phyloP scores from a whole-genome alignment of 53 echinoderm and acorn worm species.

The Temnopleurus reevesii region DNA sequence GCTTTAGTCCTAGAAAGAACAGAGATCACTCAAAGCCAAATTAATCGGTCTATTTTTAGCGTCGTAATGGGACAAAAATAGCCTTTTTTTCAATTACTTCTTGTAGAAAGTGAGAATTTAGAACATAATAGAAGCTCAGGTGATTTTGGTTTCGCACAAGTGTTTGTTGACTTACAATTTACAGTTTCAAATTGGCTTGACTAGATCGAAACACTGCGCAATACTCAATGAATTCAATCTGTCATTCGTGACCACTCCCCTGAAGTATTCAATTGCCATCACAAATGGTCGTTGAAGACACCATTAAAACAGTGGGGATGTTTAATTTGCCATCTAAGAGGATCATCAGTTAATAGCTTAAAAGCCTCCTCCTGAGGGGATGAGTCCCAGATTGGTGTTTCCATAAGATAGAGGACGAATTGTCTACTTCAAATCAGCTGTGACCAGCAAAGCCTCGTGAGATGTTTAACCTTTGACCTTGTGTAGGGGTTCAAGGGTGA shows the following conservation, averaged over 20 bases:
- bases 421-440: constrained; percentile 37
- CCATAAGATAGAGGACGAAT: constrained; percentile 25
- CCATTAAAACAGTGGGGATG: constrained; percentile 27
- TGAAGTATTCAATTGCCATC: not conserved
- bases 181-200: no score
- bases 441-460: constrained; percentile 42
- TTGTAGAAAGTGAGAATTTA: no score
- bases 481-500: not conserved
- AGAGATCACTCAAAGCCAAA: no score
- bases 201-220: no score
- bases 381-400: not conserved
- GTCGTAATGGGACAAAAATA: no score
- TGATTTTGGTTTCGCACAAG: no score
- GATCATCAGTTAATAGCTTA: constrained; percentile 4
- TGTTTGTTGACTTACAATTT: no score
- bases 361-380: not conserved
- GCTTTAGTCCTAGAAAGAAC: no score
- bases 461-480: constrained; percentile 36
- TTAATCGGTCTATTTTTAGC: no score
- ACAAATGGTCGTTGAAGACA: not conserved
- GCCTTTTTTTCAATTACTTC: no score
- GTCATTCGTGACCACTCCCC: not conserved
- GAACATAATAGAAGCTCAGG: no score
- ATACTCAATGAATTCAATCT: no score
- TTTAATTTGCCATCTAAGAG: constrained; percentile 21